phyloP scores from a whole-genome alignment of 2,113 vertebrate genomes.

The Cercopithecus mona region DNA sequence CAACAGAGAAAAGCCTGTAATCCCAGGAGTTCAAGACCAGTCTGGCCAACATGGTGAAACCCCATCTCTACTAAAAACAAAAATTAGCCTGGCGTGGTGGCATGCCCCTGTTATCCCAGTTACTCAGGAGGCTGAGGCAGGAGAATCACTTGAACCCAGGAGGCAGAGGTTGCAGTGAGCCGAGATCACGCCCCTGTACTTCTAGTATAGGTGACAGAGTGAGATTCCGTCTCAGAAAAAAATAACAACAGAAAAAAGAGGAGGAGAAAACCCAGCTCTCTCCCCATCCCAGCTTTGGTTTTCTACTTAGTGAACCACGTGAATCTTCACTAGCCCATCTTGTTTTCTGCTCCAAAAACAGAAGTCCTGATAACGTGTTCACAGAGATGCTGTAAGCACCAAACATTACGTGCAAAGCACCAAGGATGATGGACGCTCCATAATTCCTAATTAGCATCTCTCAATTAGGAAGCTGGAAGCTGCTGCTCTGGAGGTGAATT shows the following conservation, averaged over 20 bases:
- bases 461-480: background rate
- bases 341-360: background rate
- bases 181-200: too few species aligned
- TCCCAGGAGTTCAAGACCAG: too few species aligned
- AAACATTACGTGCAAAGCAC: background rate
- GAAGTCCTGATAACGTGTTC: background rate
- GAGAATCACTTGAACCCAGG: too few species aligned
- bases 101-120: too few species aligned
- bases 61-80: too few species aligned
- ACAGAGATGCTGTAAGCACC: background rate
- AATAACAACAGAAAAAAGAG: background rate
- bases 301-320: background rate
- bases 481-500: background rate
- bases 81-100: too few species aligned
- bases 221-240: too few species aligned
- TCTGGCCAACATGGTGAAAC: too few species aligned
- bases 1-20: background rate
- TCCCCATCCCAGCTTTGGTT: background rate
- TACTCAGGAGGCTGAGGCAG: too few species aligned
- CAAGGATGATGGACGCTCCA: background rate
- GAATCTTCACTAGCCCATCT: background rate
- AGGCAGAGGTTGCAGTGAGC: too few species aligned
- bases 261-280: background rate
- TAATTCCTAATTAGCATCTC: constrained; percentile 14
- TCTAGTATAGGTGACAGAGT: too few species aligned